Percentiles rank a stretch among this genome's conserved stretches.
Evolutionary conservation across 2,113 vertebrate species (phyloP).

Genomic region (Halcyon malimbica): DNA sequence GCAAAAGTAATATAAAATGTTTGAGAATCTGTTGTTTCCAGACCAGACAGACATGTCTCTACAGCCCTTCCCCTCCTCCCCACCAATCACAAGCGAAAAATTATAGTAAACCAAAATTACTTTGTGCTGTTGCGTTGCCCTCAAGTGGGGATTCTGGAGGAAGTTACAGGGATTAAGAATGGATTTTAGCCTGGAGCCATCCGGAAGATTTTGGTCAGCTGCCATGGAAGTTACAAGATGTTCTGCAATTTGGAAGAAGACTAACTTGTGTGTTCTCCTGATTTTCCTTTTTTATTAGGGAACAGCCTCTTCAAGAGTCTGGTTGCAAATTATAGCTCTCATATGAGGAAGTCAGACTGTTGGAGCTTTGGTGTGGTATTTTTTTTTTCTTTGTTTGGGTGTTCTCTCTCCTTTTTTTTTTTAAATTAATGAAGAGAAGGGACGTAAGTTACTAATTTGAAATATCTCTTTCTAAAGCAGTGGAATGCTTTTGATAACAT

Average conservation of each 20-base stretch:
- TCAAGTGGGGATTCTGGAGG: background rate
- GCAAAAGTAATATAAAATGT: background rate
- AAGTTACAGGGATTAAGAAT: background rate
- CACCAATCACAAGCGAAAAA: background rate
- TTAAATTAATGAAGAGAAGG: background rate
- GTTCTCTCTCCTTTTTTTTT: background rate
- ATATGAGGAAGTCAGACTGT: background rate
- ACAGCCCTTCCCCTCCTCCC: background rate
- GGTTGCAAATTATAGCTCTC: background rate
- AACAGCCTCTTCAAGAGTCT: background rate
- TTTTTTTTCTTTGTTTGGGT: background rate
- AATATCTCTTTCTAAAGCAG: background rate
- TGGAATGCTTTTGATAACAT: background rate
- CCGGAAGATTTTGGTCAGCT: background rate
- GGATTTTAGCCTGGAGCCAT: background rate
- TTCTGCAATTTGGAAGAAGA: background rate
- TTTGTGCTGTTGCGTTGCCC: background rate
- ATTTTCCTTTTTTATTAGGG: background rate
- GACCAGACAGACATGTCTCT: background rate
- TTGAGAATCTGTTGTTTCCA: background rate
- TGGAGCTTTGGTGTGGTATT: background rate
- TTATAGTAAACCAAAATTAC: background rate
- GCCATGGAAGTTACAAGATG: background rate
- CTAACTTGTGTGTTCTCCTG: background rate
- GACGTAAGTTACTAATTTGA: background rate